Base-by-base conservation (phyloP, 2,113 vertebrate genomes). In the Bubo scandiacus region DNA sequence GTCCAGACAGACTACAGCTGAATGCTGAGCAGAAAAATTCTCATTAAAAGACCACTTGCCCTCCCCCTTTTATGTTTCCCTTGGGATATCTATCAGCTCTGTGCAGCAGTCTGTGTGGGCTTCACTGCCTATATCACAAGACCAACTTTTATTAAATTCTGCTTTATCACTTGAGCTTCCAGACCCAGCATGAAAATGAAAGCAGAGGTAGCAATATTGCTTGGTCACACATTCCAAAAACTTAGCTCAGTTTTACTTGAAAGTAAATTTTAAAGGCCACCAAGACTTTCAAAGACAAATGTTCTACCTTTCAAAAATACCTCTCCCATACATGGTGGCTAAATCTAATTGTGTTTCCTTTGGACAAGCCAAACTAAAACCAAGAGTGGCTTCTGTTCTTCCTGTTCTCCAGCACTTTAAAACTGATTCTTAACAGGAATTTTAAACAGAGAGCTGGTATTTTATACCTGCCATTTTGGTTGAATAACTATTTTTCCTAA, bases 71-170 rank as follows among this genome's bases (percentile, higher is more conserved):
- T 78, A 45, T 16, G 1, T 81, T 94, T 91, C 89, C 90, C 83
- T 82, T 71, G 68, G 91, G 90, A 62, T 90, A 85, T 90, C 90
- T 93, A 43, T 95, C 68, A 81, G 49, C 29, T 89, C 80, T 68
- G 47, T 72, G 80, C 82, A 89, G 68, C 88, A 81, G 47, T 42
- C 62, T 92, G 57, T 92, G 49, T 78, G 78, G 77, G 86, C 86
- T 95, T 94, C 43, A 20, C 77, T 88, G 62, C 57, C 71, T 91
- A 12, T 81, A 94, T 74, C 83, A 84, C 52, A 72, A 66, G 71
- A 96, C 61, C 51, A 91, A 74, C 59, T 88, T 95, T 89, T 92
- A 95, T 89, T 95, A 86, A 78, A 92, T 90, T 93, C 57, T 79
- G 57, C 73, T 95, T 91, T 40, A 90, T 77, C 73, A 75, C 52